Evolutionary conservation across 2,113 vertebrate genomes (phyloP).

Genomic region (Rhombomys opimus): DNA sequence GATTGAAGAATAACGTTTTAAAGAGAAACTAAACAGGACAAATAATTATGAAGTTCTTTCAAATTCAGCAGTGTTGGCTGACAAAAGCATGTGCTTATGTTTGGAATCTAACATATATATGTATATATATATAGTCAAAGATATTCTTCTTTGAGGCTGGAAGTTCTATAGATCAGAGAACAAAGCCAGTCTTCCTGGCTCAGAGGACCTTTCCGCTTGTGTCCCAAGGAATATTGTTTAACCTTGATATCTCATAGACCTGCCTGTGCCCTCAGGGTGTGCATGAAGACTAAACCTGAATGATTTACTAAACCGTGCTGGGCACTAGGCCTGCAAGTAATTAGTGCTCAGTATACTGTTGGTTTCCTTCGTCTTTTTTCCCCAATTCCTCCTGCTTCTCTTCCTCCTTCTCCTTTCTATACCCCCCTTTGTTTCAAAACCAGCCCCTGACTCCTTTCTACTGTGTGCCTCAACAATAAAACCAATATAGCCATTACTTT

Average conservation of each 20-base stretch:
- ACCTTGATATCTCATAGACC: not conserved
- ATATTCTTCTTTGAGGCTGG: not conserved
- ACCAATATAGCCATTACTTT: not conserved
- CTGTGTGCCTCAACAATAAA: not conserved
- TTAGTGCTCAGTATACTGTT: not conserved
- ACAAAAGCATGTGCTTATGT: not conserved
- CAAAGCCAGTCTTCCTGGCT: not conserved
- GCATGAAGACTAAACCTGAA: not conserved
- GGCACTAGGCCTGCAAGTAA: not conserved
- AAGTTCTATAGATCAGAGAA: not conserved
- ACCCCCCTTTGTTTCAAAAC: not conserved
- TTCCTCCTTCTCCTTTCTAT: not conserved
- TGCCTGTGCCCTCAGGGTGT: not conserved
- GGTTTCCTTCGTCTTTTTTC: too few species aligned
- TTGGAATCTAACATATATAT: not conserved
- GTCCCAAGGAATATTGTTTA: not conserved
- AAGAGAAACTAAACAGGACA: not conserved
- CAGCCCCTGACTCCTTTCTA: not conserved
- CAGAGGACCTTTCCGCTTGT: not conserved
- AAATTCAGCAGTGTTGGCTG: not conserved
- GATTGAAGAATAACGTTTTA: not conserved
- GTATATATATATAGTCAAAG: not conserved
- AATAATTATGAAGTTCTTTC: not conserved
- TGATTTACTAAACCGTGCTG: not conserved
- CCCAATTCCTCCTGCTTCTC: not conserved